phyloP scores from a whole-genome alignment of 2,797 vertebrate genomes.

The Sphenodon punctatus region DNA sequence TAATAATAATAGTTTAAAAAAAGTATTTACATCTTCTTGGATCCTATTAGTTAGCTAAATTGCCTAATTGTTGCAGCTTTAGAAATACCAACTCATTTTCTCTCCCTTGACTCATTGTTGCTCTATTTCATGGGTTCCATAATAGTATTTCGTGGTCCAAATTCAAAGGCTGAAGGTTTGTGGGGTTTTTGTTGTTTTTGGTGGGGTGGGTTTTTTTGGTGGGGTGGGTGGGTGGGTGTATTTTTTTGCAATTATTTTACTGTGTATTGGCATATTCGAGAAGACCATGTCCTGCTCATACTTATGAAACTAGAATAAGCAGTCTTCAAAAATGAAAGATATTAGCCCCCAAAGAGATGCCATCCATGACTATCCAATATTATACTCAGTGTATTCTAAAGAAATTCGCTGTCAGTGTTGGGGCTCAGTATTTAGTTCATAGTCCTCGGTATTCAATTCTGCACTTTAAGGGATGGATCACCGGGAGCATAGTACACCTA shows the following conservation, averaged over 20 bases:
- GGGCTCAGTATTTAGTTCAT: too few relatives aligned
- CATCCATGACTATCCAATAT: conserved; percentile 3
- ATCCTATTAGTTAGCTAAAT: conserved; percentile 50
- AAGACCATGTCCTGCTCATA: conserved; percentile 19
- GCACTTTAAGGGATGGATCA: too few relatives aligned
- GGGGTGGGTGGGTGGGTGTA: too few relatives aligned
- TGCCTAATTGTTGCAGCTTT: conserved; percentile 45
- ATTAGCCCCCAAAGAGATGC: neutral
- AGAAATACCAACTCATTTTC: conserved; percentile 40
- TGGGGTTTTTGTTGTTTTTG: too few relatives aligned
- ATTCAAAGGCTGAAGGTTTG: conserved; percentile 35
- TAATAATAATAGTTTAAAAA: conserved; percentile 42
- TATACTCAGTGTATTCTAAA: conserved; percentile 1
- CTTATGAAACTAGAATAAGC: neutral
- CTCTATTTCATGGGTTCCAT: conserved; percentile 32
- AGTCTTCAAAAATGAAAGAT: neutral
- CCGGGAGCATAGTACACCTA: too few relatives aligned
- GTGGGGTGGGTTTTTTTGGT: too few relatives aligned
- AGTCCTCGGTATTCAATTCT: neutral
- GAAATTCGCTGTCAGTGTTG: conserved; percentile 33
- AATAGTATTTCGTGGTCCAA: conserved; percentile 27
- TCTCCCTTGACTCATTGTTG: conserved; percentile 35
- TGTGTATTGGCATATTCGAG: neutral
- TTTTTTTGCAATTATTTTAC: too few relatives aligned
- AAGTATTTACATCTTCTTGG: conserved; percentile 50